Evolutionary conservation across 92 coral and sea anemone genomes (phyloP).

Genomic region (Phenganax stokvisi): DNA sequence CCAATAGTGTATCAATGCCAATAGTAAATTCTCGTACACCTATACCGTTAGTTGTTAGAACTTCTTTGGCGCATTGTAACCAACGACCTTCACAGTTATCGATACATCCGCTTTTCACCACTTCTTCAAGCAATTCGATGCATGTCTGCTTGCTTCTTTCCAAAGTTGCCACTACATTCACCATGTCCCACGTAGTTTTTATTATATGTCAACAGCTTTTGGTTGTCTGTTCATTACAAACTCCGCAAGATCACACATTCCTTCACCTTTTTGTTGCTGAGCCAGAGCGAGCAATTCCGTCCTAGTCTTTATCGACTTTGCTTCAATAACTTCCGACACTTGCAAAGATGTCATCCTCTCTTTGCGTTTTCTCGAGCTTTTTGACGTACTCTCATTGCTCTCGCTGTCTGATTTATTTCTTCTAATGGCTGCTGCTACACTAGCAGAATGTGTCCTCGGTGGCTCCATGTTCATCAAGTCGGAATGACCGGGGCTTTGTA

Average conservation of each 20-base stretch:
- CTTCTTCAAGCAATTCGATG: constrained; percentile 43
- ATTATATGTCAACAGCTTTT: constrained; percentile 37
- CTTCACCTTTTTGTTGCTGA: constrained; percentile 47
- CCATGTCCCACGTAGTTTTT: constrained; percentile 49
- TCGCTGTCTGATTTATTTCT: constrained; percentile 12
- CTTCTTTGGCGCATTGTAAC: constrained; percentile 46
- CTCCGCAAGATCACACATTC: constrained; percentile 54
- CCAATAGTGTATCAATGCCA: constrained; percentile 13
- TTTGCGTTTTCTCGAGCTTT: constrained; percentile 21
- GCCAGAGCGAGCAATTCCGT: constrained; percentile 54
- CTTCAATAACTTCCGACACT: constrained; percentile 32
- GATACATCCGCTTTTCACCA: constrained; percentile 24
- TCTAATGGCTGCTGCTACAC: neutral
- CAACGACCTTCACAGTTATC: constrained; percentile 42
- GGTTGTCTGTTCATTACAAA: constrained; percentile 55
- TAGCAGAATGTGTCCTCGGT: constrained; percentile 39
- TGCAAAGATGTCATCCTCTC: constrained; percentile 31
- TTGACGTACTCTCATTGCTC: neutral
- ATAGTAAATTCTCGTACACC: neutral
- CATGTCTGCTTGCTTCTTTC: constrained; percentile 39
- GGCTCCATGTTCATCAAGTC: constrained; percentile 35
- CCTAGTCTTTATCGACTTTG: constrained; percentile 41
- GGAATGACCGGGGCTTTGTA: constrained; percentile 36
- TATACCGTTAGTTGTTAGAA: constrained; percentile 38
- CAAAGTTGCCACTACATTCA: constrained; percentile 28